phyloP scores from a whole-genome alignment of 2,888 invertebrate species.

The Molorchus minor region DNA sequence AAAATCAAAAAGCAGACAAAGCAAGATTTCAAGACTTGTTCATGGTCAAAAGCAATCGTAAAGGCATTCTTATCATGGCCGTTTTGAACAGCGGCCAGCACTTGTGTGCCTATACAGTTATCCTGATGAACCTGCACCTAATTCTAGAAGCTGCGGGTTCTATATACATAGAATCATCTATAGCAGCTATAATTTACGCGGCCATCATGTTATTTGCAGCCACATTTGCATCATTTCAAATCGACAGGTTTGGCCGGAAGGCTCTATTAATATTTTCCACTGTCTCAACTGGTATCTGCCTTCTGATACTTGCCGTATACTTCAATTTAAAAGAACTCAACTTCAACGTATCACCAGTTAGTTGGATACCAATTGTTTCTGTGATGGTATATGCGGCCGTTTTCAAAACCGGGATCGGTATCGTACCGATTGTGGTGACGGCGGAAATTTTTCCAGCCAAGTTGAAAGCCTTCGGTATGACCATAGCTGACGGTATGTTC shows the following conservation, averaged over 20 bases:
- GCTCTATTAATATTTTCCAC: conserved; percentile 55
- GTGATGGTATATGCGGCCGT: conserved; percentile 50
- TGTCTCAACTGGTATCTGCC: conserved; percentile 54
- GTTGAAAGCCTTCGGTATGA: conserved; percentile 61
- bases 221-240: conserved; percentile 51
- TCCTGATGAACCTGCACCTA: conserved; percentile 60
- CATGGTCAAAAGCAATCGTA: conserved; percentile 57
- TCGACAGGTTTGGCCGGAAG: conserved; percentile 59
- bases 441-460: conserved; percentile 61
- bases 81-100: conserved; percentile 59
- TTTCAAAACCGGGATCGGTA: conserved; percentile 60
- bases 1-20: conserved; percentile 56
- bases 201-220: conserved; percentile 58
- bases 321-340: conserved; percentile 54
- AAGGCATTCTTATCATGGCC: conserved; percentile 59
- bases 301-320: conserved; percentile 55
- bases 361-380: conserved; percentile 52
- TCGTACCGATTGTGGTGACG: conserved; percentile 60
- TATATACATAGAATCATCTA: conserved; percentile 49
- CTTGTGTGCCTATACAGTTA: conserved; percentile 60
- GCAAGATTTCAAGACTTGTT: conserved; percentile 57
- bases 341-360: conserved; percentile 45
- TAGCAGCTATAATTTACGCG: conserved; percentile 58
- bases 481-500: conserved; percentile 58
- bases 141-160: conserved; percentile 58